Conservation (phyloP, 2,113 vertebrate species). For the Mastomys coucha region DNA sequence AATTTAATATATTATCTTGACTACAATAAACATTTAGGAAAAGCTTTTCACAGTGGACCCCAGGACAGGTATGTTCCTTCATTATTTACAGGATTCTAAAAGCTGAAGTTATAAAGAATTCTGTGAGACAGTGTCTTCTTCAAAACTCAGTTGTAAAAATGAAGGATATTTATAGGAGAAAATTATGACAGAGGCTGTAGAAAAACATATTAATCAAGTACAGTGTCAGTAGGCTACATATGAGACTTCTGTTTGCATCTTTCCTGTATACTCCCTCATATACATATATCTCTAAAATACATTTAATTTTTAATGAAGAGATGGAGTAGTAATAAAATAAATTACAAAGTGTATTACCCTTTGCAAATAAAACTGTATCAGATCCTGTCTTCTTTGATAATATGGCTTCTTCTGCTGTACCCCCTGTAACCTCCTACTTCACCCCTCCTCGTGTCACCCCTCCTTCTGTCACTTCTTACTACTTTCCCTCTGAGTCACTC, state of each 20-base stretch:
- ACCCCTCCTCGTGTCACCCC: neutral
- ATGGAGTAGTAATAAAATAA: neutral
- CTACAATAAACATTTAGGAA: neutral
- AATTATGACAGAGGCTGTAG: neutral
- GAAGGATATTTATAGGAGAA: neutral
- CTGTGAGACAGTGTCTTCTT: neutral
- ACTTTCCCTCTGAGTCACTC: too few species aligned
- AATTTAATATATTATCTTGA: neutral
- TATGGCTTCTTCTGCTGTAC: neutral
- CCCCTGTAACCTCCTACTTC: neutral
- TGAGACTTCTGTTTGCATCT: neutral
- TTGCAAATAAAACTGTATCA: neutral
- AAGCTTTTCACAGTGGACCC: neutral
- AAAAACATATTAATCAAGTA: neutral
- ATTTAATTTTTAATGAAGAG: neutral
- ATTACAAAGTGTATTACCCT: neutral
- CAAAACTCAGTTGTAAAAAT: neutral
- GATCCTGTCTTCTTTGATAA: neutral
- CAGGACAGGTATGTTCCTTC: neutral
- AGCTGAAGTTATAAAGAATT: neutral
- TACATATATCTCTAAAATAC: neutral
- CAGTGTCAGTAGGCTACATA: neutral
- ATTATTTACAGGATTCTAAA: constrained; percentile 3
- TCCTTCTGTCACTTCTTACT: neutral
- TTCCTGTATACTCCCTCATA: neutral